phyloP scores from a whole-genome alignment of 2,797 vertebrate species.

The Kryptolebias ocellatus region DNA sequence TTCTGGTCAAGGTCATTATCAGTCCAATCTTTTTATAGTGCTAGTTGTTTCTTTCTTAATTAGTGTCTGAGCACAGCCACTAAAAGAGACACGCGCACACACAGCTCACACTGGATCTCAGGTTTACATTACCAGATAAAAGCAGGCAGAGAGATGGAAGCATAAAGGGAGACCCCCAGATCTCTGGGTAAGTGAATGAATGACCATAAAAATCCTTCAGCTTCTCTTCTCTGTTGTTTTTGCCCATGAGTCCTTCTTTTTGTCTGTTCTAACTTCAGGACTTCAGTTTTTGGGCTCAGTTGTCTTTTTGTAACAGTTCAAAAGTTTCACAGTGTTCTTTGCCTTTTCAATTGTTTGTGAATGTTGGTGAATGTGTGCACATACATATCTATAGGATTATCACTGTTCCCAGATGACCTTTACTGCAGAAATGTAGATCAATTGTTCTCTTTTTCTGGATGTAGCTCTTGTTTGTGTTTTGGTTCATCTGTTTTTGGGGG shows the following conservation, averaged over 20 bases:
- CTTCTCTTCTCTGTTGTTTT: slow-evolving; percentile 21
- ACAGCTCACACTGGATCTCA: slow-evolving; percentile 2
- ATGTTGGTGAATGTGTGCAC: slow-evolving; percentile 52
- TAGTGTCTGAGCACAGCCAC: too few relatives aligned
- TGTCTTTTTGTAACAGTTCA: slow-evolving; percentile 29
- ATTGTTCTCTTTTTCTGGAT: slow-evolving; percentile 50
- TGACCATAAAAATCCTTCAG: slow-evolving; percentile 12
- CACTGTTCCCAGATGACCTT: slow-evolving; percentile 37
- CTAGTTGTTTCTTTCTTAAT: too few relatives aligned
- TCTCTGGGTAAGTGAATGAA: slow-evolving; percentile 61
- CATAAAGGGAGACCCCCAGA: slow-evolving; percentile 50
- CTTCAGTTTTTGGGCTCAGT: slow-evolving; percentile 43
- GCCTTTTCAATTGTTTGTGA: slow-evolving; percentile 38
- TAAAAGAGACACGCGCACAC: neutral
- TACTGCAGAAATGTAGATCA: slow-evolving; percentile 21
- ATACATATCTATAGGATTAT: slow-evolving; percentile 28
- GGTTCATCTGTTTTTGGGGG: slow-evolving; percentile 57
- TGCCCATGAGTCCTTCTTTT: slow-evolving; percentile 23
- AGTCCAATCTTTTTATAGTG: too few relatives aligned
- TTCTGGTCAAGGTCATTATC: neutral
- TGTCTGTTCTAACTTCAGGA: slow-evolving; percentile 49
- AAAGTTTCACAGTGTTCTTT: slow-evolving; percentile 32
- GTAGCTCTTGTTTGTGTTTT: slow-evolving; percentile 63
- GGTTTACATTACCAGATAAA: neutral
- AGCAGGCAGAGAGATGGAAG: slow-evolving; percentile 37